Percentiles rank a stretch among this genome's conserved stretches.
These are phyloP conservation scores for Oryzias javanicus DNA, from an alignment of 2,113 vertebrate species.

Conservation along the genomic window DNA sequence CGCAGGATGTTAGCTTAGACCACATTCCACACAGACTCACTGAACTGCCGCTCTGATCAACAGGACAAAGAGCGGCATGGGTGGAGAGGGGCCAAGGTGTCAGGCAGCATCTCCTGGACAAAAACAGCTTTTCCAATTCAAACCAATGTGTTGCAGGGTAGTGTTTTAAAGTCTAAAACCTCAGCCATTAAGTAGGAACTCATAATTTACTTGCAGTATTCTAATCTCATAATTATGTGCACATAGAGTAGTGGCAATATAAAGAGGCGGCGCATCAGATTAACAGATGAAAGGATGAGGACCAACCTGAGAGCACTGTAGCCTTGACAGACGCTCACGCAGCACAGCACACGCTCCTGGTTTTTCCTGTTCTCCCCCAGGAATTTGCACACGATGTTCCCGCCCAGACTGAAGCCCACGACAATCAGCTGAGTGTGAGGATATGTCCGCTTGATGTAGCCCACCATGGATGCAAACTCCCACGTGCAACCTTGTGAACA, in stretches of 20 bases:
- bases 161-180: too few relatives aligned
- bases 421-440: conserved; percentile 89
- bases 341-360: conserved; percentile 93
- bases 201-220: background rate
- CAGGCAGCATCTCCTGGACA: conserved; percentile 27
- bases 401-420: conserved; percentile 95
- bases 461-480: conserved; percentile 96
- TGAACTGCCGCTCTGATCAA: conserved; percentile 52
- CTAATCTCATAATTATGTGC: background rate
- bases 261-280: conserved; percentile 17
- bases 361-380: conserved; percentile 89
- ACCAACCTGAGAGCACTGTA: conserved; percentile 94
- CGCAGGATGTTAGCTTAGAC: conserved; percentile 51
- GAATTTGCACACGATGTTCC: conserved; percentile 98
- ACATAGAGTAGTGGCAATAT: background rate
- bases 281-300: conserved; percentile 17
- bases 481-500: conserved; percentile 88
- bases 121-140: background rate
- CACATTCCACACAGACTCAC: conserved; percentile 43
- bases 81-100: conserved; percentile 8
- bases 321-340: conserved; percentile 94
- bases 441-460: conserved; percentile 88
- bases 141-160: too few relatives aligned
- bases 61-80: conserved; percentile 43
- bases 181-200: background rate